phyloP scores from a whole-genome alignment of 2,888 invertebrate genomes.

The Drosophila anomalata region DNA sequence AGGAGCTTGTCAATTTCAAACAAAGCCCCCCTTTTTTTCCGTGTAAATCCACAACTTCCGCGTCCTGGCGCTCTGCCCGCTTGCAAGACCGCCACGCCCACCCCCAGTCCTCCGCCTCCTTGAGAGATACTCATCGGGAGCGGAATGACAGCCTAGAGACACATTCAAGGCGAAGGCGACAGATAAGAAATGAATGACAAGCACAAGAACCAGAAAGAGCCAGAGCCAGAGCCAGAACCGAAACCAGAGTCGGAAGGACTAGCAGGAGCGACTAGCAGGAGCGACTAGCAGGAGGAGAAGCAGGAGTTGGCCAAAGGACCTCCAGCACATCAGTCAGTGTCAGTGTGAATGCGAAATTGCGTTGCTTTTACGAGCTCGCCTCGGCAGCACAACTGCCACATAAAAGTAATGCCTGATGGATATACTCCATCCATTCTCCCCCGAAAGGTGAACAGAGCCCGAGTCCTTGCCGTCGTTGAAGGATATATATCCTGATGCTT shows the following conservation, averaged over 20 bases:
- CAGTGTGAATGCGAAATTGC: conserved; percentile 75
- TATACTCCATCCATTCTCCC: conserved; percentile 41
- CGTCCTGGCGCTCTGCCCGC: background rate
- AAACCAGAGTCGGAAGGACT: conserved; percentile 28
- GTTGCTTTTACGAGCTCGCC: conserved; percentile 67
- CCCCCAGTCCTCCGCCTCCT: background rate
- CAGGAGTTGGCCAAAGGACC: conserved; percentile 29
- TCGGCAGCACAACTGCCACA: conserved; percentile 56
- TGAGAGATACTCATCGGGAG: conserved; percentile 81
- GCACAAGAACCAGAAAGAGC: conserved; percentile 31
- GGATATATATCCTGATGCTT: conserved; percentile 10
- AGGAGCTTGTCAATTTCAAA: background rate
- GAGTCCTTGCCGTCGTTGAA: conserved; percentile 42
- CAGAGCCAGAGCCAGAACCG: conserved; percentile 13
- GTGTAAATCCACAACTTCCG: conserved; percentile 3
- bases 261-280: too few species aligned
- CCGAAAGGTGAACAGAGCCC: conserved; percentile 32
- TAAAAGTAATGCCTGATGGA: conserved; percentile 75
- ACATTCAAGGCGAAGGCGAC: conserved; percentile 78
- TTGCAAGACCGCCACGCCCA: conserved; percentile 3
- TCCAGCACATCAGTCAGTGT: conserved; percentile 74
- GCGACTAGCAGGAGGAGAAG: conserved; percentile 14
- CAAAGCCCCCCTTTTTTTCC: background rate
- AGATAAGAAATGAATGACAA: conserved; percentile 77
- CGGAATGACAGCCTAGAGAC: conserved; percentile 84